Conservation (phyloP, 1,140 invertebrate species). For the Zaprionus taronus region DNA sequence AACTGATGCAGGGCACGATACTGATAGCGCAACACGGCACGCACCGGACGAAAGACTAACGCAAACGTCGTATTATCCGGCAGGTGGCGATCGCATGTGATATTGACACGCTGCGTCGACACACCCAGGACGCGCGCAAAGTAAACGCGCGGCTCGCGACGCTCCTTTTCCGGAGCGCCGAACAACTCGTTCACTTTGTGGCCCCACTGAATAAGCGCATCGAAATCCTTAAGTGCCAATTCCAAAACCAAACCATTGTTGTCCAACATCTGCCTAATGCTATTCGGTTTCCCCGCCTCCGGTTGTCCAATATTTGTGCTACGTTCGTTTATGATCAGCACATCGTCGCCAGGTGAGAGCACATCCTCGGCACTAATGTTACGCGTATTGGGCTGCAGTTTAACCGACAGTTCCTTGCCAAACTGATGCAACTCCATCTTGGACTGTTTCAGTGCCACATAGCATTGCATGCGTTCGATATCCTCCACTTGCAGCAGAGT, state of each 20-base stretch:
- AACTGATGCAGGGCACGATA: constrained; percentile 70
- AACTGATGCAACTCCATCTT: constrained; percentile 69
- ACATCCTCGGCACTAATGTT: constrained; percentile 62
- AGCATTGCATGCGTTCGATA: constrained; percentile 61
- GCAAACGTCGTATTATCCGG: constrained; percentile 60
- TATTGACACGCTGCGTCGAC: constrained; percentile 63
- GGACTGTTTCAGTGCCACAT: constrained; percentile 60
- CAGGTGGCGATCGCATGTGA: constrained; percentile 67
- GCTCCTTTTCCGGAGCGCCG: constrained; percentile 50
- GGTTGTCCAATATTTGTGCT: background rate
- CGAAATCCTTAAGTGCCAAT: constrained; percentile 66
- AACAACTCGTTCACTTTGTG: constrained; percentile 45
- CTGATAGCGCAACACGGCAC: constrained; percentile 69
- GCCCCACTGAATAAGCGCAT: constrained; percentile 55
- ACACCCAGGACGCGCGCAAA: constrained; percentile 67
- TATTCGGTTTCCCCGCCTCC: constrained; percentile 14
- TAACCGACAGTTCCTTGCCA: constrained; percentile 67
- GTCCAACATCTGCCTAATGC: constrained; percentile 54
- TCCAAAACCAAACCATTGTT: constrained; percentile 53
- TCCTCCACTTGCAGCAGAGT: constrained; percentile 76
- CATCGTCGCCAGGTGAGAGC: constrained; percentile 67
- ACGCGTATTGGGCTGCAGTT: constrained; percentile 38
- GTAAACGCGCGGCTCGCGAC: constrained; percentile 56
- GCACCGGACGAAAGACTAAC: constrained; percentile 66
- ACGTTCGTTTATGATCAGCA: constrained; percentile 62